Conservation (phyloP, 2,113 vertebrate genomes). For the Lagopus muta region DNA sequence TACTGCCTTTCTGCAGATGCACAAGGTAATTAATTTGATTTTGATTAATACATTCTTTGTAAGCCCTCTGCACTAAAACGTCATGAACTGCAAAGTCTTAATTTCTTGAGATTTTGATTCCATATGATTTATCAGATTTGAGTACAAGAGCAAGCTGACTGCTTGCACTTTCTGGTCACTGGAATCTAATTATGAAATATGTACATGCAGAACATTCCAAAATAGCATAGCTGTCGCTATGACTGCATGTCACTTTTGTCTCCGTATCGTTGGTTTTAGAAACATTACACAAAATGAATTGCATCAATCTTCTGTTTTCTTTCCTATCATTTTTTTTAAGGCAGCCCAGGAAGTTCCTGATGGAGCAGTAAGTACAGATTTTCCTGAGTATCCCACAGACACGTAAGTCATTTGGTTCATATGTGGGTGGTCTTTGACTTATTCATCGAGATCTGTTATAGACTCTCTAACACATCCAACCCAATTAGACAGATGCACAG, state of each 20-base stretch:
- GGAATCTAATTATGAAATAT: slow-evolving; percentile 35
- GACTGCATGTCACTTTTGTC: slow-evolving; percentile 37
- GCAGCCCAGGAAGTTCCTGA: slow-evolving; percentile 31
- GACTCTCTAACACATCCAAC: slow-evolving; percentile 29
- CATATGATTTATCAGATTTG: neutral
- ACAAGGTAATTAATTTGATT: slow-evolving; percentile 24
- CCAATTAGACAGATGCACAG: slow-evolving; percentile 39
- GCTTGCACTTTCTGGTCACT: slow-evolving; percentile 41
- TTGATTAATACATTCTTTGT: slow-evolving; percentile 44
- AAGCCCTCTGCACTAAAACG: neutral
- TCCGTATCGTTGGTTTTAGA: neutral
- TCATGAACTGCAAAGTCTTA: neutral
- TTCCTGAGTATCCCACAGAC: slow-evolving; percentile 52
- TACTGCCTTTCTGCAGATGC: slow-evolving; percentile 18
- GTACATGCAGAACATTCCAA: slow-evolving; percentile 4
- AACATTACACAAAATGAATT: slow-evolving; percentile 3
- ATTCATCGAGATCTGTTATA: slow-evolving; percentile 34
- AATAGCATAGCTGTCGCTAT: slow-evolving; percentile 15
- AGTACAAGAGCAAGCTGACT: neutral
- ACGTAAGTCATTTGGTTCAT: slow-evolving; percentile 54
- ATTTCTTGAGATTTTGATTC: slow-evolving; percentile 19
- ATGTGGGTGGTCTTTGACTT: slow-evolving; percentile 69
- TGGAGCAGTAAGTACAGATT: slow-evolving; percentile 24
- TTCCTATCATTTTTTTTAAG: neutral
- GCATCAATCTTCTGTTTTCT: slow-evolving; percentile 35